Evolutionary conservation across 2,113 vertebrate genomes (phyloP).

Genomic region (Psophia crepitans): DNA sequence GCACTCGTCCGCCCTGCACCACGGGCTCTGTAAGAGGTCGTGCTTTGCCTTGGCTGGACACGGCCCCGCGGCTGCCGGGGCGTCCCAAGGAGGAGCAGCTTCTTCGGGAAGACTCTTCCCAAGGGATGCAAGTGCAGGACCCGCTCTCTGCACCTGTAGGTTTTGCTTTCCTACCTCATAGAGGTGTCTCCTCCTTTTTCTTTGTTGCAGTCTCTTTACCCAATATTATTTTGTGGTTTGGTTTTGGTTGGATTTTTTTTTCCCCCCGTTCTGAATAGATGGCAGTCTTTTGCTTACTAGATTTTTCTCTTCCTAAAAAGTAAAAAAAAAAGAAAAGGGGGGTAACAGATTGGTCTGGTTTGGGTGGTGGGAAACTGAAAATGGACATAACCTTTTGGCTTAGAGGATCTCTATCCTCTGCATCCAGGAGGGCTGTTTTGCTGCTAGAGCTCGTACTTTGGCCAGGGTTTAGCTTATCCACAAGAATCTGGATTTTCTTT

Average conservation of each 20-base stretch:
- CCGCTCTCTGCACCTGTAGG: not conserved
- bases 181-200: not conserved
- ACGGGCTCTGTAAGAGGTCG: not conserved
- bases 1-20: accelerated
- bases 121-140: not conserved
- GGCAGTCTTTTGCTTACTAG: not conserved
- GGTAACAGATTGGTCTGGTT: not conserved
- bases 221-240: not conserved
- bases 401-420: not conserved
- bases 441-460: not conserved
- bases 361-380: not conserved
- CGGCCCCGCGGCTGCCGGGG: not conserved
- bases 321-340: too few species aligned
- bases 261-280: not conserved
- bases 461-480: not conserved
- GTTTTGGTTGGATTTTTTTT: not conserved
- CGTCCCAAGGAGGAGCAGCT: not conserved
- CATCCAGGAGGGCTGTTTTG: not conserved
- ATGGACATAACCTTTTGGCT: accelerated
- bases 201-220: not conserved
- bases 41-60: not conserved
- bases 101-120: not conserved
- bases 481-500: not conserved
- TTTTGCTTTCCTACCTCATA: not conserved
- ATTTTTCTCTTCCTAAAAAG: not conserved